These are phyloP conservation scores for Muraenolepis orangiensis DNA, from an alignment of 2,797 vertebrate genomes.

Conservation along the genomic window DNA sequence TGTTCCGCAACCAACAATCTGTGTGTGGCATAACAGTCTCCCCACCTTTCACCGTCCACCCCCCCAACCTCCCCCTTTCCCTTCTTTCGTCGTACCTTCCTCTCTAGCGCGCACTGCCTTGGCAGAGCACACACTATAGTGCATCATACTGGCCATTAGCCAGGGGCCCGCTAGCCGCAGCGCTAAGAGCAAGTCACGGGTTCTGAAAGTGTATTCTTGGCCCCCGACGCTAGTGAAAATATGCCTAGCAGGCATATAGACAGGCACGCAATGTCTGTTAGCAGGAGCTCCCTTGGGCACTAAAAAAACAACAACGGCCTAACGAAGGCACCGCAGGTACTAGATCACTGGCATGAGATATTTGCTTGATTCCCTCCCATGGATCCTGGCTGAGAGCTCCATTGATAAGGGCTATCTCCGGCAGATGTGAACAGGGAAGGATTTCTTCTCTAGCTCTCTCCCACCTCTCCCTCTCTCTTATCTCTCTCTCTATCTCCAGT, in stretches of 20 bases:
- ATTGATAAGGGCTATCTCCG: slow-evolving; percentile 53
- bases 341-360: slow-evolving; percentile 65
- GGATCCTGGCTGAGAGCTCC: slow-evolving; percentile 61
- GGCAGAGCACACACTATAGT: slow-evolving; percentile 2
- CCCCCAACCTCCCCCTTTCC: not conserved
- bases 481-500: too few relatives aligned
- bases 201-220: slow-evolving; percentile 51
- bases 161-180: not conserved
- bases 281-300: slow-evolving; percentile 70
- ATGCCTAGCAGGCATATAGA: slow-evolving; percentile 50
- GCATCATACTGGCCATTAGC: not conserved
- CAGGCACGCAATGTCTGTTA: slow-evolving; percentile 51
- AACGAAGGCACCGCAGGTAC: slow-evolving; percentile 58
- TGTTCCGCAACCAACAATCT: too few relatives aligned
- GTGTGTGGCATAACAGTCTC: too few relatives aligned
- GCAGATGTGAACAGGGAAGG: too few relatives aligned
- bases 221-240: slow-evolving; percentile 48
- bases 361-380: slow-evolving; percentile 56
- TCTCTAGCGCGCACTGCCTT: slow-evolving; percentile 16
- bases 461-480: too few relatives aligned
- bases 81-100: slow-evolving; percentile 9
- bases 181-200: slow-evolving; percentile 31
- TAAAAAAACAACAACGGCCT: too few relatives aligned
- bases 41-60: slow-evolving; percentile 12
- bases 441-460: too few relatives aligned